Evolutionary conservation across 2,888 invertebrate genomes (phyloP).

Genomic region (Tetramorium bicarinatum): DNA sequence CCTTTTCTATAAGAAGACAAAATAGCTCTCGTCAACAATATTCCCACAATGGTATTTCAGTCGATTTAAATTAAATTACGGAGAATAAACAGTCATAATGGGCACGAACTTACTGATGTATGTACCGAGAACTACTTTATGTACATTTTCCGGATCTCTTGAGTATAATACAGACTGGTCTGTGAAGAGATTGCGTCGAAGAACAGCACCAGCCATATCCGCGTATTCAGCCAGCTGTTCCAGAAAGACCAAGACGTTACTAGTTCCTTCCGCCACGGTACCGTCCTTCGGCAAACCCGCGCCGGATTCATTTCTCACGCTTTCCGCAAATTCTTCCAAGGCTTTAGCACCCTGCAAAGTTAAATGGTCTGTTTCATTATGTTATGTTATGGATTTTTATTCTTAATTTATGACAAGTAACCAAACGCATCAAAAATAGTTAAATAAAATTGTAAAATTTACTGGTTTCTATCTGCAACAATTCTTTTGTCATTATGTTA

Average conservation of each 20-base stretch:
- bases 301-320: slow-evolving; percentile 92
- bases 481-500: neutral
- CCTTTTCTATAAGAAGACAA: slow-evolving; percentile 90
- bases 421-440: neutral
- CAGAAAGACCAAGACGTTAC: slow-evolving; percentile 96
- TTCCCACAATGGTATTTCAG: slow-evolving; percentile 1
- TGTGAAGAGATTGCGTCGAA: slow-evolving; percentile 85
- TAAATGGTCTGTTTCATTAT: slow-evolving; percentile 82
- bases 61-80: neutral
- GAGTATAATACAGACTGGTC: slow-evolving; percentile 87
- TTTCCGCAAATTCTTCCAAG: slow-evolving; percentile 97
- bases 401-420: neutral
- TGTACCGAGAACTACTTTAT: slow-evolving; percentile 91
- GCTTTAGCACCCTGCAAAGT: slow-evolving; percentile 93
- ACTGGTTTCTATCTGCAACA: neutral
- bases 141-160: slow-evolving; percentile 88
- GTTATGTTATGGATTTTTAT: neutral
- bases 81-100: neutral
- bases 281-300: slow-evolving; percentile 97
- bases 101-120: slow-evolving; percentile 91
- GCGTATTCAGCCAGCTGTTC: slow-evolving; percentile 94
- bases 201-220: slow-evolving; percentile 91
- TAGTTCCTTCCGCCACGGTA: slow-evolving; percentile 98
- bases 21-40: slow-evolving; percentile 38
- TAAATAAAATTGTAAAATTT: neutral